Percentiles rank a stretch among this genome's conserved stretches.
Conservation (phyloP, 2,888 invertebrate species). For the Watsonalla cultraria region DNA sequence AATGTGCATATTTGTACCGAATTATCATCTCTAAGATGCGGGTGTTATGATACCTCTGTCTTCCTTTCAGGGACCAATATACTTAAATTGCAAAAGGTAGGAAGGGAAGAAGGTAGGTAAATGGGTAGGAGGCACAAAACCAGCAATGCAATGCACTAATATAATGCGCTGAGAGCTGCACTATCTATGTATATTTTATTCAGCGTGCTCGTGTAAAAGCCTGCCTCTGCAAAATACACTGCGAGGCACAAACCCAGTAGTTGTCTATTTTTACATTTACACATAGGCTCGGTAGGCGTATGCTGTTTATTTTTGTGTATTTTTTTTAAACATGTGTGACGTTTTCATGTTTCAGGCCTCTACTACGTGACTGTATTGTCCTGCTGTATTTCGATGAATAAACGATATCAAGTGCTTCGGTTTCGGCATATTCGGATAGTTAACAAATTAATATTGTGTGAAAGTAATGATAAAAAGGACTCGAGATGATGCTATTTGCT, state of each 20-base stretch:
- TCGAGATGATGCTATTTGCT: too few relatives aligned
- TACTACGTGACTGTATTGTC: slow-evolving; percentile 1
- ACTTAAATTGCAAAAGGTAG: background rate
- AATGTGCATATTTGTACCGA: too few relatives aligned
- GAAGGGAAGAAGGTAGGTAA: background rate
- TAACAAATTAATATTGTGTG: too few relatives aligned
- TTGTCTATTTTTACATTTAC: slow-evolving; percentile 8
- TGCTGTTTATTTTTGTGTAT: slow-evolving; percentile 36
- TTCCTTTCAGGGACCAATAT: too few relatives aligned
- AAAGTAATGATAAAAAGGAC: too few relatives aligned
- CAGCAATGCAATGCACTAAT: slow-evolving; percentile 11
- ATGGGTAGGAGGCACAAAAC: background rate
- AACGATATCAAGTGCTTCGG: background rate
- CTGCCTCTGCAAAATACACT: slow-evolving; percentile 27
- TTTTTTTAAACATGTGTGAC: slow-evolving; percentile 23
- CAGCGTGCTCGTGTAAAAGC: slow-evolving; percentile 37
- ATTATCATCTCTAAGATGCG: too few relatives aligned
- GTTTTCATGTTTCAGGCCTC: slow-evolving; percentile 20
- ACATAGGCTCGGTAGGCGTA: slow-evolving; percentile 30
- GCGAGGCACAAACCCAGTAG: slow-evolving; percentile 8
- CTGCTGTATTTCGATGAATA: background rate
- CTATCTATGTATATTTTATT: slow-evolving; percentile 46
- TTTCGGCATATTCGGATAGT: background rate
- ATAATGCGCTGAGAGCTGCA: slow-evolving; percentile 19
- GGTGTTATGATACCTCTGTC: too few relatives aligned